Percentiles rank a stretch among this genome's conserved stretches.
These are phyloP conservation scores for Andrena flavipes DNA, from an alignment of 2,888 invertebrate species.

Conservation along the genomic window DNA sequence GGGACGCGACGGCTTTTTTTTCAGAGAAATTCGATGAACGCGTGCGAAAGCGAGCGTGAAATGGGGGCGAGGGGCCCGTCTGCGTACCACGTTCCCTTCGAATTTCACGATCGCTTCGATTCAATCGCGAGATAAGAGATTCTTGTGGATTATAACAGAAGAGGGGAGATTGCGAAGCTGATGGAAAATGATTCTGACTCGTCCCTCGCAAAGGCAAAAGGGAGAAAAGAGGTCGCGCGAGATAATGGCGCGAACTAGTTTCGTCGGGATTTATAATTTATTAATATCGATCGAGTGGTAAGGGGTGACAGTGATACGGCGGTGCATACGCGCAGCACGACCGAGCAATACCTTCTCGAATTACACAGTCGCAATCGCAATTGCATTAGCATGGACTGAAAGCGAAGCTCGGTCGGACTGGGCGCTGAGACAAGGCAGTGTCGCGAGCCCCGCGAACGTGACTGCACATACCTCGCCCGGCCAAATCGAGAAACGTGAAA, in stretches of 20 bases:
- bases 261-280: constrained; percentile 50
- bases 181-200: not conserved
- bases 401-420: constrained; percentile 61
- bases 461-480: constrained; percentile 23
- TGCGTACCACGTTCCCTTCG: not conserved
- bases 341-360: constrained; percentile 70
- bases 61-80: not conserved
- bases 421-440: constrained; percentile 51
- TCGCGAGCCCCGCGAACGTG: constrained; percentile 50
- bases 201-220: not conserved
- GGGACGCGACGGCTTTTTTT: constrained; percentile 22
- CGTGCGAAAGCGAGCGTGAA: constrained; percentile 14
- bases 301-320: constrained; percentile 50
- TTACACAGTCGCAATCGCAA: constrained; percentile 74
- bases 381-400: constrained; percentile 73
- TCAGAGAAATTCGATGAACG: constrained; percentile 15
- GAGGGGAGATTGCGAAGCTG: no score
- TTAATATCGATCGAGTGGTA: constrained; percentile 60
- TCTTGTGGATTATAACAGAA: not conserved
- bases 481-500: constrained; percentile 3
- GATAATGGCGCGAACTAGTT: constrained; percentile 41
- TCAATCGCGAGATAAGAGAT: not conserved
- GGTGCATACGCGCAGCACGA: constrained; percentile 39
- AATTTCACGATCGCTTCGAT: not conserved
- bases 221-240: constrained; percentile 7